A percentile compares a stretch with the other conserved stretches of the same genome.
Evolutionary conservation across 2,888 invertebrate species (phyloP).

Genomic region (Drosophila pseudotakahashii): DNA sequence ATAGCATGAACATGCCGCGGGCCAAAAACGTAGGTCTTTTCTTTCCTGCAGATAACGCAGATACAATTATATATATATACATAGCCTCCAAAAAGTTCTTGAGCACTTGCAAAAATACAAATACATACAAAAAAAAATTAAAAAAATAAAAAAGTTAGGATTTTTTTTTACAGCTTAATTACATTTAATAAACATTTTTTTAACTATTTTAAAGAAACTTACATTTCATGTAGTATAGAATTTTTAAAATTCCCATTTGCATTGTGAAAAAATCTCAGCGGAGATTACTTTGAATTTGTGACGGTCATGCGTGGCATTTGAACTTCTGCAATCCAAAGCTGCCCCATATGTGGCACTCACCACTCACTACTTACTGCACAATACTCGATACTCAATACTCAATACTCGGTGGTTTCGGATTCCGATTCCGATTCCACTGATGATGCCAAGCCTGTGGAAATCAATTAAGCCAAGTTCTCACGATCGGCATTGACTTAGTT

Average conservation of each 20-base stretch:
- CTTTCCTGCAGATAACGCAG: conserved; percentile 38
- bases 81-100: conserved; percentile 28
- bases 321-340: conserved; percentile 69
- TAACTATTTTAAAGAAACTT: too few relatives aligned
- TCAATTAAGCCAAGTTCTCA: conserved; percentile 84
- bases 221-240: too few relatives aligned
- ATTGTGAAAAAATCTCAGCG: conserved; percentile 17
- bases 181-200: too few relatives aligned
- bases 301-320: conserved; percentile 64
- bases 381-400: background rate
- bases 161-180: background rate
- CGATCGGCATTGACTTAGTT: conserved; percentile 72
- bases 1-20: conserved; percentile 70
- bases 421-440: conserved; percentile 1
- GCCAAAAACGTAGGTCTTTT: conserved; percentile 42
- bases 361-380: background rate
- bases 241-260: conserved; percentile 8
- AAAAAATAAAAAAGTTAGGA: background rate
- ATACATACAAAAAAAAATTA: too few relatives aligned
- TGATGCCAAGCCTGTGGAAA: conserved; percentile 80
- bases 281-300: conserved; percentile 55
- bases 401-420: background rate
- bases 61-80: conserved; percentile 34
- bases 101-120: conserved; percentile 6
- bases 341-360: conserved; percentile 56